Evolutionary conservation across 2,113 vertebrate species (phyloP).

Genomic region (Gracilinanus agilis): DNA sequence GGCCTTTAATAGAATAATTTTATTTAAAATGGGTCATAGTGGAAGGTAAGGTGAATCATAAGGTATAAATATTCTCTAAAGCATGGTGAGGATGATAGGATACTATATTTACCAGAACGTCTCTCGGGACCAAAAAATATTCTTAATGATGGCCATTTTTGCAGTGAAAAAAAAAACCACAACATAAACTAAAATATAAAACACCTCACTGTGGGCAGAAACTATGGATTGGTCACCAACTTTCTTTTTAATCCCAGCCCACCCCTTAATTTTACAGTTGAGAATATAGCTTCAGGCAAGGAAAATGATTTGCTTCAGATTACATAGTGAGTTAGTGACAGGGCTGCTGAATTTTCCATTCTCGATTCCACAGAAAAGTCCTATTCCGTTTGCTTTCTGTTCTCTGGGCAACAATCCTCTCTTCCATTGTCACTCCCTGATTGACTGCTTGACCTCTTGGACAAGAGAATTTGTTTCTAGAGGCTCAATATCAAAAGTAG

Average conservation of each 20-base stretch:
- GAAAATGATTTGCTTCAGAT: background rate
- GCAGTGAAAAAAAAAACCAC: conserved; percentile 26
- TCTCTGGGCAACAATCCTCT: background rate
- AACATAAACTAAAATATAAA: background rate
- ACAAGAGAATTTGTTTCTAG: background rate
- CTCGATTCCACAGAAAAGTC: background rate
- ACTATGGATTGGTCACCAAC: background rate
- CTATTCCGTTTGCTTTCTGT: background rate
- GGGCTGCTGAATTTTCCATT: background rate
- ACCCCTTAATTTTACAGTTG: background rate
- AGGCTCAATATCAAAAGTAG: background rate
- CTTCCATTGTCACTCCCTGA: background rate
- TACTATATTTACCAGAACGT: conserved; percentile 70
- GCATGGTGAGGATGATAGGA: conserved; percentile 46
- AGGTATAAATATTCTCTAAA: conserved; percentile 44
- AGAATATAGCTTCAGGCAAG: background rate
- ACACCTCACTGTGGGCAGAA: conserved; percentile 49
- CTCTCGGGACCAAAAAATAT: conserved; percentile 53
- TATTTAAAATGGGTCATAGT: conserved; percentile 67
- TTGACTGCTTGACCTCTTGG: background rate
- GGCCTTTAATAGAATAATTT: conserved; percentile 57
- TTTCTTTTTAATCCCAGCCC: background rate
- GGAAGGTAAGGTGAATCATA: conserved; percentile 55
- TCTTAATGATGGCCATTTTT: conserved; percentile 39
- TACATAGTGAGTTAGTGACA: fast-evolving